Percentiles rank a stretch among this genome's conserved stretches.
Evolutionary conservation across 2,797 vertebrate genomes (phyloP).

Genomic region (Syngnathus rostellatus): DNA sequence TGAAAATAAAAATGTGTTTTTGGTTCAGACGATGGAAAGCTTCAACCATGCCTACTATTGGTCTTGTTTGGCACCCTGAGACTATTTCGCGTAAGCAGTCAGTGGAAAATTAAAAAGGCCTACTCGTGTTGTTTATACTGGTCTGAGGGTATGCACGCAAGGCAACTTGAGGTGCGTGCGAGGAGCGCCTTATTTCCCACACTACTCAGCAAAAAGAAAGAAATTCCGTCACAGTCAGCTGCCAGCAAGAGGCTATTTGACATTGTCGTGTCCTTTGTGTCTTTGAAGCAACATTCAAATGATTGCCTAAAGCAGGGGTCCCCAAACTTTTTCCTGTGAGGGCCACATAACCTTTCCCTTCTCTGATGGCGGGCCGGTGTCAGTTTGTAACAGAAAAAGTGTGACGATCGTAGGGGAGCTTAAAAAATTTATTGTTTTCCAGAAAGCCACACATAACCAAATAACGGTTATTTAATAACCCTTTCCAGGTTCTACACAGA

Average conservation of each 20-base stretch:
- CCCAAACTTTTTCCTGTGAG: no score
- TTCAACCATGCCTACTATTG: conserved; percentile 38
- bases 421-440: no score
- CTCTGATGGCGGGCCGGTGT: no score
- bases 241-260: conserved; percentile 41
- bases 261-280: conserved; percentile 32
- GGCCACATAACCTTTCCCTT: no score
- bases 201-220: conserved; percentile 57
- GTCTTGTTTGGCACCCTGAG: conserved; percentile 20
- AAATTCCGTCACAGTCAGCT: conserved; percentile 37
- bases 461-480: no score
- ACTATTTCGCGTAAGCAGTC: conserved; percentile 24
- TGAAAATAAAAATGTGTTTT: conserved; percentile 27
- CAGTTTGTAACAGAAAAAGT: no score
- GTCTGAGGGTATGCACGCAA: conserved; percentile 14
- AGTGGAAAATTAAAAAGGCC: conserved; percentile 39
- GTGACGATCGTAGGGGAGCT: no score
- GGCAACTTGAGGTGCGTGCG: conserved; percentile 32
- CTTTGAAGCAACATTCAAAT: neutral
- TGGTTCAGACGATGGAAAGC: conserved; percentile 39
- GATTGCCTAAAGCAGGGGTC: neutral
- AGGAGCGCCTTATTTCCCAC: conserved; percentile 38
- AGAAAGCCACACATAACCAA: no score
- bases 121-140: conserved; percentile 13
- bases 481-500: no score